A percentile compares a stretch with the other conserved stretches of the same genome.
Conservation (phyloP, 2,797 vertebrate species). For the Ctenopoma kingsleyae region DNA sequence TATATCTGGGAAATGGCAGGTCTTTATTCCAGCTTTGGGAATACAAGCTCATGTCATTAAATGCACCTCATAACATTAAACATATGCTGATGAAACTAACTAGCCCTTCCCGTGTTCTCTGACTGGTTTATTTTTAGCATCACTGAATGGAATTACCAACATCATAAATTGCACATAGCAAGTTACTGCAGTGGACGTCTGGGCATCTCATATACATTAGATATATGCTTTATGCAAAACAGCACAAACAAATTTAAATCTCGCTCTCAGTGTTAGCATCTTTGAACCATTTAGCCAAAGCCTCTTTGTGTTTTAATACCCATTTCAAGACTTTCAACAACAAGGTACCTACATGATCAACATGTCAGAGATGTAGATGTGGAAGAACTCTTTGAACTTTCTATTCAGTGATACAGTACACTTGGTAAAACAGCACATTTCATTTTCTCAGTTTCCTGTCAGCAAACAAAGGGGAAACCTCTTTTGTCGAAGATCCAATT, state of each 20-base stretch:
- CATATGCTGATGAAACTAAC: not conserved
- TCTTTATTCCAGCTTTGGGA: slow-evolving; percentile 3
- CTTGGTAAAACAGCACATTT: slow-evolving; percentile 30
- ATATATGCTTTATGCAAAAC: not conserved
- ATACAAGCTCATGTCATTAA: slow-evolving; percentile 14
- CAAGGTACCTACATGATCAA: not conserved
- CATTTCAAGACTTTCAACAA: no score
- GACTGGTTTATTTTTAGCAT: not conserved
- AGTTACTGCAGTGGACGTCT: not conserved
- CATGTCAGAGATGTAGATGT: not conserved
- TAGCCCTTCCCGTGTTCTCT: not conserved
- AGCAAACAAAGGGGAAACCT: slow-evolving; percentile 69
- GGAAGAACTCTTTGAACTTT: not conserved
- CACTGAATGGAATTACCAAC: not conserved
- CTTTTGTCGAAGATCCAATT: slow-evolving; percentile 63
- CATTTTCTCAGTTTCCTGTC: slow-evolving; percentile 63
- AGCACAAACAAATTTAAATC: not conserved
- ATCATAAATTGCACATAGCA: no score
- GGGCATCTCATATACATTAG: no score
- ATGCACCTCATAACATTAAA: not conserved
- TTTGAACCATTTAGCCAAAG: not conserved
- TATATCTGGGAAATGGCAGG: slow-evolving; percentile 15
- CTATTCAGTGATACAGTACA: not conserved
- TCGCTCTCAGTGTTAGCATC: not conserved
- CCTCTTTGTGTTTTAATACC: not conserved